phyloP scores from a whole-genome alignment of 2,113 vertebrate genomes.

The Macquaria ambigua region DNA sequence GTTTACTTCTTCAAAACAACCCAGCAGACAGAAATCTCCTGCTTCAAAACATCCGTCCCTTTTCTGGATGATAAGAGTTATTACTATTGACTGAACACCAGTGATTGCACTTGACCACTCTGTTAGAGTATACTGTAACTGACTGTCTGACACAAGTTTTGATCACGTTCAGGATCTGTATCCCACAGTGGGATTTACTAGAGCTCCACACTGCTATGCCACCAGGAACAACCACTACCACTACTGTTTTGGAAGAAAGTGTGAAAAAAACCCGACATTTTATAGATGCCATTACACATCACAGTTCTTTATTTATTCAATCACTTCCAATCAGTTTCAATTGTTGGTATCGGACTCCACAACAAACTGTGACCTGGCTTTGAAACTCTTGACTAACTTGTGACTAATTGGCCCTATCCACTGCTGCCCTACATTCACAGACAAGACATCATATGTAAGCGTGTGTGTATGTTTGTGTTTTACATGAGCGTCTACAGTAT shows the following conservation, averaged over 20 bases:
- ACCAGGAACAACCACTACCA: neutral
- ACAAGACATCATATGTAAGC: conserved; percentile 1
- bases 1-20: conserved; percentile 1
- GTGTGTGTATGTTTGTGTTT: conserved; percentile 22
- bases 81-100: neutral
- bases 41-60: neutral
- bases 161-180: neutral
- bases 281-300: neutral
- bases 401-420: conserved; percentile 39
- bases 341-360: conserved; percentile 8
- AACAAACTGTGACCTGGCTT: conserved; percentile 25
- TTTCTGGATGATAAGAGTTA: conserved; percentile 17
- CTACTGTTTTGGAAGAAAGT: neutral
- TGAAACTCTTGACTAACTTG: conserved; percentile 42
- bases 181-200: neutral
- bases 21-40: conserved; percentile 10
- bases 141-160: neutral
- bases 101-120: neutral
- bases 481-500: neutral
- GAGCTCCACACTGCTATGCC: neutral
- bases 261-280: neutral
- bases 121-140: neutral
- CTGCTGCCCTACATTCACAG: conserved; percentile 41
- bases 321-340: conserved; percentile 20
- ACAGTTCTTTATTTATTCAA: conserved; percentile 12